phyloP scores from a whole-genome alignment of 2,113 vertebrate species.

The Hyperoodon ampullatus region DNA sequence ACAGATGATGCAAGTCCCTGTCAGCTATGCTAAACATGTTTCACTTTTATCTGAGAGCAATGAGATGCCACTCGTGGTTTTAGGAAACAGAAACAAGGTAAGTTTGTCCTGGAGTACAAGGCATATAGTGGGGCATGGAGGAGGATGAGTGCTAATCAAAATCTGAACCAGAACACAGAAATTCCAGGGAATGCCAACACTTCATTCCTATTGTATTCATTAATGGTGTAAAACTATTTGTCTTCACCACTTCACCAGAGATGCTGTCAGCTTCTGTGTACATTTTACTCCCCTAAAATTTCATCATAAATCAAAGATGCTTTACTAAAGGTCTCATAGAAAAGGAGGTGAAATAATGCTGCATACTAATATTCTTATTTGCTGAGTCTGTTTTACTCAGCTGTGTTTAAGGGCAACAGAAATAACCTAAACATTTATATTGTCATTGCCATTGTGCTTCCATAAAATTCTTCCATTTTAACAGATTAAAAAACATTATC shows the following conservation, averaged over 20 bases:
- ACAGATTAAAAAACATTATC: not conserved
- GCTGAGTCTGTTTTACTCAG: not conserved
- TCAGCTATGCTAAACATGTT: not conserved
- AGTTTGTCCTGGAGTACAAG: not conserved
- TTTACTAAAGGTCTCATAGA: not conserved
- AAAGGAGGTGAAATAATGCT: not conserved
- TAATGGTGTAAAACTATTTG: not conserved
- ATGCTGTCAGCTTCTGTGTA: not conserved
- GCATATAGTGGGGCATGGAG: not conserved
- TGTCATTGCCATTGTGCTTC: not conserved
- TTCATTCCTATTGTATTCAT: not conserved
- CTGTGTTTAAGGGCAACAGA: constrained; percentile 7
- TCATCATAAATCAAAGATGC: not conserved
- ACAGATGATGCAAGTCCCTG: not conserved
- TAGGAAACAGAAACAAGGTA: not conserved
- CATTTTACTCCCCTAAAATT: not conserved
- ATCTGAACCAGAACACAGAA: not conserved
- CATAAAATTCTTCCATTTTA: not conserved
- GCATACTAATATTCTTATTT: not conserved
- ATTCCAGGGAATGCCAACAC: no score
- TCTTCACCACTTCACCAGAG: not conserved
- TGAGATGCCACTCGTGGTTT: not conserved
- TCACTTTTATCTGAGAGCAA: not conserved
- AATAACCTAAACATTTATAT: not conserved
- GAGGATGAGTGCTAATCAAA: not conserved